phyloP scores from a whole-genome alignment of 2,888 invertebrate species.

The Schizaphis graminum region DNA sequence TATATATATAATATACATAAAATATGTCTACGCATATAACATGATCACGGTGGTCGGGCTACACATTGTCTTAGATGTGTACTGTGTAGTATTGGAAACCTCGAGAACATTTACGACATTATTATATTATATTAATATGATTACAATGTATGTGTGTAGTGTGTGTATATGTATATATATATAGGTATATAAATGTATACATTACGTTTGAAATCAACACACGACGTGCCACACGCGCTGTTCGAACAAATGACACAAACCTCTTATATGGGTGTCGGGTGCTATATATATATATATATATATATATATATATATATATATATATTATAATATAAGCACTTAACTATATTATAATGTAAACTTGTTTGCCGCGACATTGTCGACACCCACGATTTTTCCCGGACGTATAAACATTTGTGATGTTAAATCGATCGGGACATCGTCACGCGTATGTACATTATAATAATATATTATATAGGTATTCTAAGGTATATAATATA shows the following conservation, averaged over 20 bases:
- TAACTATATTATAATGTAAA: constrained; percentile 25
- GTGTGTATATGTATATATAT: no score
- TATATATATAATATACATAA: not conserved
- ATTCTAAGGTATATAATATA: not conserved
- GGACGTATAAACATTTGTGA: not conserved
- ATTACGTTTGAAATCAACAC: not conserved
- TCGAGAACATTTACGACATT: constrained; percentile 38
- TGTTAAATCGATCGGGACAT: not conserved
- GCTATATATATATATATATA: not conserved
- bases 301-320: not conserved
- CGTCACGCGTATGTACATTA: not conserved
- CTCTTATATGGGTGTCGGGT: not conserved
- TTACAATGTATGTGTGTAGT: no score
- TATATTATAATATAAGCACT: constrained; percentile 24
- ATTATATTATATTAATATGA: not conserved
- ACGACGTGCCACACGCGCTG: constrained; percentile 40
- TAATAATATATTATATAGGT: not conserved
- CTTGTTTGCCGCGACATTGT: constrained; percentile 26
- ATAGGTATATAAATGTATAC: no score
- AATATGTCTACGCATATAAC: not conserved
- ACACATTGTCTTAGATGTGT: constrained; percentile 5
- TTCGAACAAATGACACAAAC: constrained; percentile 22
- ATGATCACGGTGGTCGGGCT: constrained; percentile 17
- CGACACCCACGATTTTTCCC: constrained; percentile 16
- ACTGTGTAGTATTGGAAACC: not conserved